A percentile compares a stretch with the other conserved stretches of the same genome.
phyloP scores from a whole-genome alignment of 2,888 invertebrate species.

The Schrankia costaestrigalis region DNA sequence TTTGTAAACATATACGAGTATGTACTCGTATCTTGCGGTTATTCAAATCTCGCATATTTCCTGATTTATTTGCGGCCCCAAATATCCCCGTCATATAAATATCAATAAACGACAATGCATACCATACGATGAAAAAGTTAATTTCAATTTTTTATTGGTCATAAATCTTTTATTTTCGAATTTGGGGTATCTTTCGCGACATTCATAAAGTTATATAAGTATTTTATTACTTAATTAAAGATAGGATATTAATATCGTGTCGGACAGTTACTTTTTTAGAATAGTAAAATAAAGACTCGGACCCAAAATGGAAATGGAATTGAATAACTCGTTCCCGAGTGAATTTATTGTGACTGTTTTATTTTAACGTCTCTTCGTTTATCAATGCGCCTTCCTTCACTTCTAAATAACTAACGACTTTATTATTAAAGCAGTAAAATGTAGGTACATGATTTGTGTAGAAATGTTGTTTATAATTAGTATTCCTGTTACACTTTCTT shows the following conservation, averaged over 20 bases:
- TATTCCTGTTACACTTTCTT: conserved; percentile 1
- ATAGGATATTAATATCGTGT: conserved; percentile 15
- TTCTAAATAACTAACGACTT: conserved; percentile 15
- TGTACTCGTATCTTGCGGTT: too few species aligned
- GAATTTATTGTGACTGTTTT: conserved; percentile 30
- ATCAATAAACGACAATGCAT: conserved; percentile 20
- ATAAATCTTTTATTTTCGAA: conserved; percentile 19
- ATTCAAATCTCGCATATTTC: conserved; percentile 16
- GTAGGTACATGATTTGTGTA: conserved; percentile 17
- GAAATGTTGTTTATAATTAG: conserved; percentile 1
- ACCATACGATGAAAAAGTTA: conserved; percentile 13
- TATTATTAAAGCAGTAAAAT: conserved; percentile 20
- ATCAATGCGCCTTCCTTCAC: conserved; percentile 17
- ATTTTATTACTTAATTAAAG: conserved; percentile 19
- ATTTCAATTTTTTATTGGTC: conserved; percentile 15
- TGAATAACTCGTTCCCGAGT: conserved; percentile 14
- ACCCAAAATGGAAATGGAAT: conserved; percentile 19
- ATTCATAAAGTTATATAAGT: conserved; percentile 11
- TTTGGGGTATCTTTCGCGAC: conserved; percentile 16
- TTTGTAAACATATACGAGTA: too few species aligned
- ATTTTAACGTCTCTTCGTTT: conserved; percentile 16
- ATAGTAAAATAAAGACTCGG: conserved; percentile 14
- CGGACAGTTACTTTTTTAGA: conserved; percentile 14
- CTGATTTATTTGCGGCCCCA: conserved; percentile 14
- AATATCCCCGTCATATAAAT: too few species aligned